Evolutionary conservation across 2,888 invertebrate genomes (phyloP), one percentile per base, ranked within the genome.

Genomic region (Pasiphila rectangulata): DNA sequence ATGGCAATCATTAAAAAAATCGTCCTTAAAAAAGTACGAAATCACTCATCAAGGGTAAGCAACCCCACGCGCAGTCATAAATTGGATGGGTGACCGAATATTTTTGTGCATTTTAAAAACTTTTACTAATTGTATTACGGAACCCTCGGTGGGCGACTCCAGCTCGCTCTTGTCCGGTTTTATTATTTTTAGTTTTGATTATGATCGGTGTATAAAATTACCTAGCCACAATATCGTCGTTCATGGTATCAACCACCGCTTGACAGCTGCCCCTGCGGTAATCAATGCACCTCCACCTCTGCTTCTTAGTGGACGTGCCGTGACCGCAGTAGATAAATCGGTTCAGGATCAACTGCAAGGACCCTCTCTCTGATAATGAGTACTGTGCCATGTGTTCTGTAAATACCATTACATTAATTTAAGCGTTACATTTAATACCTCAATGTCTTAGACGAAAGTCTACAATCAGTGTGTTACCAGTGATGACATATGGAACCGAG

Each of bases 231-330:
- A 84, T 70, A 7, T 51, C 37, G 4, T 72, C 75, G 13, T 64
- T 59, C 1, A 54, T 34, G 1, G 77, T 83, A 46, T 84, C 81
- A 16, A 83, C 52, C 35, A 57, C 58, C 4, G 83, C 85, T 1
- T 59, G 66, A 51, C 86, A 86, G 2, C 51, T 64, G 7, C 42
- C 25, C 29, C 51, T 63, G 1, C 83, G 64, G 40, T 86, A 85
- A 37, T 83, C 75, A 1, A 77, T 58, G 46, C 86, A 86, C 34
- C 86, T 63, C 84, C 83, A 86, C 0, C 82, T 63, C 0, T 66
- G 63, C 42, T 69, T 76, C 1, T 50, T 60, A 1, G 55, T 40
- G 1, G 82, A 63, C 6, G 59, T 48, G 48, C 81, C 75, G 51
- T 83, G 84, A 30, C 68, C 57, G 49, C 67, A 60, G 49, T 82